Percentiles rank a stretch among this genome's conserved stretches.
phyloP scores from a whole-genome alignment of 2,113 vertebrate genomes.

The Phainopepla nitens region DNA sequence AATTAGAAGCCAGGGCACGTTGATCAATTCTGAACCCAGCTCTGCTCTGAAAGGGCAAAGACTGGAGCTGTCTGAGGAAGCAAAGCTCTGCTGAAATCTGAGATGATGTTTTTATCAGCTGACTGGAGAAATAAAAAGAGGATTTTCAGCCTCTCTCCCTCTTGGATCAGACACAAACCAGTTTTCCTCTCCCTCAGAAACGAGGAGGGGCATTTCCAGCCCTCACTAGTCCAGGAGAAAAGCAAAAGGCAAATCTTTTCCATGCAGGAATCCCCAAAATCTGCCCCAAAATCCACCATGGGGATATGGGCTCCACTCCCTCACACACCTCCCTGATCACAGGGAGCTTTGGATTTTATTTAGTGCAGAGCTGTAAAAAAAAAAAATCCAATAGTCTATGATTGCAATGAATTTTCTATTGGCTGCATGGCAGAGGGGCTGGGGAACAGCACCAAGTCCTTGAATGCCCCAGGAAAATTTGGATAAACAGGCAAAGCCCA shows the following conservation, averaged over 20 bases:
- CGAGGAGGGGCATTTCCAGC: not conserved
- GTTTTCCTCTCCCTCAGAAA: not conserved
- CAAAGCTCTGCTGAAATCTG: not conserved
- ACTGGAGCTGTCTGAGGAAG: not conserved
- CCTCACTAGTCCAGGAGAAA: not conserved
- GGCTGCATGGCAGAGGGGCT: not conserved
- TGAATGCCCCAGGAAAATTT: not conserved
- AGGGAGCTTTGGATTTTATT: not conserved
- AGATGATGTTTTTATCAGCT: conserved; percentile 14
- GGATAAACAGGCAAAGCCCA: not conserved
- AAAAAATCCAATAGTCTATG: not conserved
- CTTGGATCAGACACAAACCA: not conserved
- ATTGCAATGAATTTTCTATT: not conserved
- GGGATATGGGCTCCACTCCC: not conserved
- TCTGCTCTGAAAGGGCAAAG: not conserved
- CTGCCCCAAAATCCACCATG: not conserved
- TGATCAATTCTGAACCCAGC: not conserved
- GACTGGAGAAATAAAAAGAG: not conserved
- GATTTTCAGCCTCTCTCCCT: not conserved
- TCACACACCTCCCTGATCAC: not conserved
- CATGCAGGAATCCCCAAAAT: not conserved
- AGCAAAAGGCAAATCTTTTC: not conserved
- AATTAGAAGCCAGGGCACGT: not conserved
- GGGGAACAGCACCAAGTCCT: not conserved
- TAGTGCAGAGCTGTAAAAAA: not conserved